These are phyloP conservation scores for Marcusenius ussheri DNA, from an alignment of 2,113 vertebrate genomes.

Conservation along the genomic window DNA sequence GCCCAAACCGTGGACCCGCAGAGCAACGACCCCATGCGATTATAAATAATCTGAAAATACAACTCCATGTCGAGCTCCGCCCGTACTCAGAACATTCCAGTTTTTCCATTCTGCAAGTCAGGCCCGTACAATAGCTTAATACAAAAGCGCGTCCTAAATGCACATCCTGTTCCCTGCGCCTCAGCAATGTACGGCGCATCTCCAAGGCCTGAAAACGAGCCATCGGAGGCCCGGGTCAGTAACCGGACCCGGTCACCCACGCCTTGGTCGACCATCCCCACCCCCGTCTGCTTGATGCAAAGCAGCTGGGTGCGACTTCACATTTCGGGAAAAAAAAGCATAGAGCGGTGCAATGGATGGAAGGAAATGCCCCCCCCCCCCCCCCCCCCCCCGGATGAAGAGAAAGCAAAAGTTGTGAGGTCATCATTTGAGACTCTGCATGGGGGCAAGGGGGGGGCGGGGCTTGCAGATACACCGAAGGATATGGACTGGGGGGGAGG, in stretches of 20 bases:
- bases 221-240: not conserved
- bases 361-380: conserved; percentile 2
- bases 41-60: not conserved
- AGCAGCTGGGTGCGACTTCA: not conserved
- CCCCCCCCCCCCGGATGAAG: not conserved
- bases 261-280: not conserved
- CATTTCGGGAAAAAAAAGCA: not conserved
- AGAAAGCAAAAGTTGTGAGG: conserved; percentile 28
- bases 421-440: conserved; percentile 38
- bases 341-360: not conserved
- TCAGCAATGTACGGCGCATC: not conserved
- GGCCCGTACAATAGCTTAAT: not conserved
- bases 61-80: not conserved
- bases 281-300: not conserved
- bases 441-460: conserved; percentile 26
- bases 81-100: not conserved
- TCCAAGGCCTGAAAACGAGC: not conserved
- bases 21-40: not conserved
- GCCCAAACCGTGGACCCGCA: not conserved
- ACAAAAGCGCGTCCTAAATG: not conserved
- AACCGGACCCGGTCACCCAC: not conserved
- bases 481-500: conserved; percentile 17
- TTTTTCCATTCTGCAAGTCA: not conserved
- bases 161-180: not conserved
- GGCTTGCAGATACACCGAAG: not conserved